Percentiles rank a stretch among this genome's conserved stretches.
phyloP scores from a whole-genome alignment of 2,888 invertebrate species.

The Theristus sp. region DNA sequence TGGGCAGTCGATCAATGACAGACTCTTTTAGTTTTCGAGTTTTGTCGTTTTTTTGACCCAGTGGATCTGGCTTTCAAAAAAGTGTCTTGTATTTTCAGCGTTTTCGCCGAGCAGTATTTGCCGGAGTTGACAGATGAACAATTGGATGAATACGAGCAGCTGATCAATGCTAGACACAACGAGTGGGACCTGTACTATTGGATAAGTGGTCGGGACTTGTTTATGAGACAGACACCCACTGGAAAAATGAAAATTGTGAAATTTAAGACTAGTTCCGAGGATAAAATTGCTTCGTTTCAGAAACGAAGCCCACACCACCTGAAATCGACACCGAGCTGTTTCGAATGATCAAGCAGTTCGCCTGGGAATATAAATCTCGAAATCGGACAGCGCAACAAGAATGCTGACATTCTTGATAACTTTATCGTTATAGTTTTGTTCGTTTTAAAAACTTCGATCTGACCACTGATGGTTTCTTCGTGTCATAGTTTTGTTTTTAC shows the following conservation, averaged over 20 bases:
- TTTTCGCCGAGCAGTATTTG: not conserved
- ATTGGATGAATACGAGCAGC: not conserved
- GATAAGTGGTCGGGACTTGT: not conserved
- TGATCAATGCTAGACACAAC: not conserved
- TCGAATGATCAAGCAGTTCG: not conserved
- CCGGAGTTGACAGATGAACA: not conserved
- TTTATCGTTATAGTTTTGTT: not conserved
- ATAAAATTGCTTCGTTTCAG: too few species aligned
- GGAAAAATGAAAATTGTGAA: too few species aligned
- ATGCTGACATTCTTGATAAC: not conserved
- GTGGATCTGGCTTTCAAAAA: not conserved
- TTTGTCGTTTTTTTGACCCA: too few species aligned
- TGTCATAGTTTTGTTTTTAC: too few species aligned
- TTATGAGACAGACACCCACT: too few species aligned
- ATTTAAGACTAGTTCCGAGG: too few species aligned
- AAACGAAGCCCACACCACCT: not conserved
- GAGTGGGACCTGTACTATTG: slow-evolving; percentile 5
- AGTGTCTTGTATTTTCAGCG: not conserved
- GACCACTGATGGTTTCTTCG: too few species aligned
- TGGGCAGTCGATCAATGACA: too few species aligned
- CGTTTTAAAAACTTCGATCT: too few species aligned
- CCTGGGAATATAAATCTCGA: not conserved
- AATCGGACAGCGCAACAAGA: not conserved
- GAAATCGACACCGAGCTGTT: not conserved
- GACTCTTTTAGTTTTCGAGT: too few species aligned